Percentiles rank a stretch among this genome's conserved stretches.
Conservation (phyloP, 2,888 invertebrate genomes). For the Campoplex capitator region DNA sequence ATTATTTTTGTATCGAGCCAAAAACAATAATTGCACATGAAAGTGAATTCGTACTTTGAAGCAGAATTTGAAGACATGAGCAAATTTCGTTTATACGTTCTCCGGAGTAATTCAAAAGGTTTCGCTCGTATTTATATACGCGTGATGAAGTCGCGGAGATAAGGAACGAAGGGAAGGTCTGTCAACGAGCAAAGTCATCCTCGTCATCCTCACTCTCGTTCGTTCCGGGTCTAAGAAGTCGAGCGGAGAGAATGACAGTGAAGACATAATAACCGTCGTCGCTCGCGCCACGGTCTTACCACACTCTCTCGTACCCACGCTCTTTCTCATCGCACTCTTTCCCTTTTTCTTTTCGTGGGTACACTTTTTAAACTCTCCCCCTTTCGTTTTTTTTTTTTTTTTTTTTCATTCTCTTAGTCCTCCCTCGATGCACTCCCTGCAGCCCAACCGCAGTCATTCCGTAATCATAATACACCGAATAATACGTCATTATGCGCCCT, state of each 20-base stretch:
- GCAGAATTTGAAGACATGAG: not conserved
- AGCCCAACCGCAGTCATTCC: constrained; percentile 76
- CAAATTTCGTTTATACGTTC: not conserved
- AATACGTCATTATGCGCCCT: constrained; percentile 80
- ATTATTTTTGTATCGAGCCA: not conserved
- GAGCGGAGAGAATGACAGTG: constrained; percentile 66
- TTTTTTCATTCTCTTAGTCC: constrained; percentile 13
- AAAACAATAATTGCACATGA: not conserved
- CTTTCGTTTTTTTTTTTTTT: constrained; percentile 19
- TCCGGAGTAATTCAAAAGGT: constrained; percentile 4
- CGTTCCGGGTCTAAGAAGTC: constrained; percentile 55
- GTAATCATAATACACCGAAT: constrained; percentile 78
- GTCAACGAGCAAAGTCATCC: constrained; percentile 67
- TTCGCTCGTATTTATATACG: constrained; percentile 15
- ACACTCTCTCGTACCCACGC: constrained; percentile 66
- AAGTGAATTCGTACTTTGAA: not conserved
- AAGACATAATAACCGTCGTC: constrained; percentile 76
- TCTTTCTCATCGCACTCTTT: constrained; percentile 35
- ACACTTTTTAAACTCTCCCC: constrained; percentile 32
- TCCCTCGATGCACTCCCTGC: constrained; percentile 54
- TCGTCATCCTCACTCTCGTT: constrained; percentile 64
- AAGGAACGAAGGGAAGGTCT: constrained; percentile 46
- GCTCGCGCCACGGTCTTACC: constrained; percentile 46
- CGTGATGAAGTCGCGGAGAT: constrained; percentile 31
- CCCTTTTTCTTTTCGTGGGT: constrained; percentile 56